Evolutionary conservation across 2,888 invertebrate genomes (phyloP), one percentile per base, ranked within the genome.

Genomic region (Drosophila parthenogenetica): DNA sequence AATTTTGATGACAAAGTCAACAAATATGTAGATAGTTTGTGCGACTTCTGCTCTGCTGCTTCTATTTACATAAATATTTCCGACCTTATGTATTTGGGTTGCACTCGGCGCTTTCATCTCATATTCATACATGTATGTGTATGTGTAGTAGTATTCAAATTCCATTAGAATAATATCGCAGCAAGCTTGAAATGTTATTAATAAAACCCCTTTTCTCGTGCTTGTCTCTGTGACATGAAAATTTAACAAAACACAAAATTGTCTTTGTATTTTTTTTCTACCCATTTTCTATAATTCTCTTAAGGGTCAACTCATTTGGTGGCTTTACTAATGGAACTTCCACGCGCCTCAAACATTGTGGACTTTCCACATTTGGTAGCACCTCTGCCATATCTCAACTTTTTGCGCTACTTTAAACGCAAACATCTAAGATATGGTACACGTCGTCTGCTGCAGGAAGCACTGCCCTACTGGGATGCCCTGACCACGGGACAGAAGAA

Each of bases 331-430:
- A 53, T 53, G 53, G 1, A 5, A 2, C n/a, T 16, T 10, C 58
- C n/a, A 2, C 13, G 14, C 16, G 58, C 37, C 8, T 2, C 42
- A 2, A 46, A 65, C 2, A 63, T 79, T 29, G 29, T 69, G 0
- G 72, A 74, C 25, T n/a, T 16, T 10, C 81, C 79, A 0, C 1
- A 32, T 4, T 14, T 71, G 55, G 70, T 82, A 5, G 65, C 74
- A 1, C 67, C 65, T 1, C 42, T 77, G 5, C 70, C 81, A 0
- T 82, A 81, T 29, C 16, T 82, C 0, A 82, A 82, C 42, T 82
- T 83, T 22, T 46, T 82, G 10, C 77, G 84, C 4, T 81, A 54
- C 22, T 63, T 75, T 0, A 74, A 77, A 42, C 68, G 68, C 0
- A 35, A 54, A 3, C 50, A 71, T 68, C 73, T 50, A 0, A 35